Base-by-base conservation (phyloP, 2,797 vertebrate species). In the Pogoniulus pusillus region DNA sequence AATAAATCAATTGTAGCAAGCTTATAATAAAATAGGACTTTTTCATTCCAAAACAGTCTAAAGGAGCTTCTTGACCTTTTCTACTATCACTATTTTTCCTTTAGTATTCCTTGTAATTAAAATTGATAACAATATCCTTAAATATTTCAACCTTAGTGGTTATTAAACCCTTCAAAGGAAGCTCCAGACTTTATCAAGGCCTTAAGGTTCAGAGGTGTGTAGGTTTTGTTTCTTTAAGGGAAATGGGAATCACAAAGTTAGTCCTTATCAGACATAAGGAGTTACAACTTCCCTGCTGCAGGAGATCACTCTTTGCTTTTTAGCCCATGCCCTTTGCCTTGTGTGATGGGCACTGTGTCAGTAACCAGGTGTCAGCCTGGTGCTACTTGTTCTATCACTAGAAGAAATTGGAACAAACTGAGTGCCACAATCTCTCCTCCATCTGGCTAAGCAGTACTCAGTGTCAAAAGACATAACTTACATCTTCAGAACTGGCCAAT, bases 391-490 rank as follows among this genome's bases (percentile, higher is more conserved):
- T 62, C 53, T 30, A 29, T 81, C 7, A 6, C 24, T 65, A 45
- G 55, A 72, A 64, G 37, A 45, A 57, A 16, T 13, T 26, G 9
- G 29, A 16, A 10, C 2, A 69, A 39, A 45, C n/a, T 65, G 7
- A 62, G 1, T 37, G 11, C 6, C 16, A 30, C 2, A 2, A 24
- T 8, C 1, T 19, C 4, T 7, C 6, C 5, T 3, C 12, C 5
- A 35, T 41, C 37, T 58, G 35, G 5, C 26, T 79, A 14, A 75
- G 58, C 8, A 37, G 1, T 47, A 3, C 8, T 35, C 8, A 3
- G 2, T 74, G 43, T 51, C 14, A 54, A 47, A 74, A 51, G 26
- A 32, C 2, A 2, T 0, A 22, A 27, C 4, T 64, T 18, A 8
- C 78, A 51, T 20, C 82, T 41, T 18, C 26, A 63, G 29, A 19